phyloP scores from a whole-genome alignment of 2,888 invertebrate species.

The Cheilosia vulpina region DNA sequence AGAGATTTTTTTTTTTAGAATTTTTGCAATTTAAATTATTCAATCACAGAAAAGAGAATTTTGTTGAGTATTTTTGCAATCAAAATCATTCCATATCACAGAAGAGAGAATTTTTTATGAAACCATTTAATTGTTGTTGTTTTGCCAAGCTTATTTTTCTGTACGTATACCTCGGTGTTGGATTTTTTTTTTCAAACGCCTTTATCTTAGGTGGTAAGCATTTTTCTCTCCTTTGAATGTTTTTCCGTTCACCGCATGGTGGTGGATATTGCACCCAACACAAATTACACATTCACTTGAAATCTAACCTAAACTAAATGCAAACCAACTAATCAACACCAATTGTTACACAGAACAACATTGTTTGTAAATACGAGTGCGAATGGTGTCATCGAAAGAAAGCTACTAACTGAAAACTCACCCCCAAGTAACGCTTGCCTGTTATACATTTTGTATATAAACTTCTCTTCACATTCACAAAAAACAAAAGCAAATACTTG shows the following conservation, averaged over 20 bases:
- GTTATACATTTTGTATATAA: conserved; percentile 22
- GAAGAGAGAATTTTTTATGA: not conserved
- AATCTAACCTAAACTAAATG: conserved; percentile 10
- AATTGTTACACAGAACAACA: not conserved
- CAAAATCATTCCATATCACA: not conserved
- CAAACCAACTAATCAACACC: not conserved
- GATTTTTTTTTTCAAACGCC: not conserved
- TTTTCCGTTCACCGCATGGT: conserved; percentile 16
- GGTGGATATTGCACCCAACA: conserved; percentile 22
- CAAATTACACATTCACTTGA: not conserved
- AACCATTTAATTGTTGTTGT: conserved; percentile 48
- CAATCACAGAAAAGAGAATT: not conserved
- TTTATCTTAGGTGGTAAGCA: conserved; percentile 34
- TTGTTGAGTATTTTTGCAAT: no score
- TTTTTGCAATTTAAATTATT: no score
- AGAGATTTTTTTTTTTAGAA: not conserved
- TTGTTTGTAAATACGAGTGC: not conserved
- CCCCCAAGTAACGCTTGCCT: not conserved
- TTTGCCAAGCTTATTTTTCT: conserved; percentile 32
- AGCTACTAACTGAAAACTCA: conserved; percentile 6
- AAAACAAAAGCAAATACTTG: conserved; percentile 25
- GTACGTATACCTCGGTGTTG: conserved; percentile 27
- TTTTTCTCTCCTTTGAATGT: conserved; percentile 16
- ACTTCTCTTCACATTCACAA: conserved; percentile 5
- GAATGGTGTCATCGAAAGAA: conserved; percentile 6